Percentiles rank a stretch among this genome's conserved stretches.
phyloP scores from a whole-genome alignment of 1,140 invertebrate genomes.

The Papilio polytes region DNA sequence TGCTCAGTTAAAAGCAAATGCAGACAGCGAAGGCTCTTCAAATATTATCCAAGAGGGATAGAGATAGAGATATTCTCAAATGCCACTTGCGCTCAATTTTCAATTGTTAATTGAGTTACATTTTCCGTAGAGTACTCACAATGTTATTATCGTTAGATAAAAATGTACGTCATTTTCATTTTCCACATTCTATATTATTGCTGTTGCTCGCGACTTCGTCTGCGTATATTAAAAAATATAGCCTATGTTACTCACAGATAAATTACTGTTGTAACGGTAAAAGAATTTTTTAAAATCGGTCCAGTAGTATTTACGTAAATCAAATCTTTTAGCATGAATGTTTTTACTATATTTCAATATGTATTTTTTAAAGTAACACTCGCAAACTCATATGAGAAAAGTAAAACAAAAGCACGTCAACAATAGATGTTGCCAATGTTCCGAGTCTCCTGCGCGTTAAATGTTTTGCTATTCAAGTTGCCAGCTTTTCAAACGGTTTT shows the following conservation, averaged over 20 bases:
- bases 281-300: too few relatives aligned
- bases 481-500: neutral
- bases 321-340: too few relatives aligned
- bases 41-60: constrained; percentile 23
- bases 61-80: neutral
- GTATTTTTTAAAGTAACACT: neutral
- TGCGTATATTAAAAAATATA: too few relatives aligned
- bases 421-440: neutral
- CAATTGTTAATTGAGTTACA: neutral
- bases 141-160: neutral
- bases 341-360: neutral
- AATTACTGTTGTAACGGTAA: too few relatives aligned
- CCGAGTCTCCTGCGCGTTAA: neutral
- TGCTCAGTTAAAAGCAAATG: constrained; percentile 27
- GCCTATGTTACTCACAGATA: too few relatives aligned
- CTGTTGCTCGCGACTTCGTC: too few relatives aligned
- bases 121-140: neutral
- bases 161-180: neutral
- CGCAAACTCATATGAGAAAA: neutral
- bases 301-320: too few relatives aligned
- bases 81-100: constrained; percentile 13
- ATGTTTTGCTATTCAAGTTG: constrained; percentile 7
- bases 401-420: neutral
- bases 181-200: neutral
- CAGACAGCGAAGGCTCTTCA: neutral